Evolutionary conservation across 2,888 invertebrate genomes (phyloP).

Genomic region (Rugalucina vietnamica): DNA sequence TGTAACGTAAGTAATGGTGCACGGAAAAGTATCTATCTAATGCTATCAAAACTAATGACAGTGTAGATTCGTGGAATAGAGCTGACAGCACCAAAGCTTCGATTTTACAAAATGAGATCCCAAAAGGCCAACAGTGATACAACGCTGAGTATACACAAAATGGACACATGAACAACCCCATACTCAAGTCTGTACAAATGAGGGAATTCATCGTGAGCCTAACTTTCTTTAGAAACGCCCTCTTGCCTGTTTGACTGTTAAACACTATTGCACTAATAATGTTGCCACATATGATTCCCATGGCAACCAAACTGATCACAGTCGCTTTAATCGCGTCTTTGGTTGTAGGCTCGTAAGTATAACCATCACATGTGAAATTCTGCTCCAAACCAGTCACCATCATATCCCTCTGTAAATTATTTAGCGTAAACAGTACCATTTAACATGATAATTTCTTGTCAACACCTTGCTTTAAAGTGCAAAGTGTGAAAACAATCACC

Average conservation of each 20-base stretch:
- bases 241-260: constrained; percentile 47
- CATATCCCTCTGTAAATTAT: background rate
- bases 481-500: too few relatives aligned
- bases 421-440: too few relatives aligned
- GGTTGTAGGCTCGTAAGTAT: constrained; percentile 33
- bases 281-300: constrained; percentile 56
- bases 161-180: constrained; percentile 60
- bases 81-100: constrained; percentile 62
- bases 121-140: constrained; percentile 64
- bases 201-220: constrained; percentile 64
- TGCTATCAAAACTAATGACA: constrained; percentile 60
- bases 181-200: constrained; percentile 61
- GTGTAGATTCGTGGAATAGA: constrained; percentile 66
- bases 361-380: constrained; percentile 47
- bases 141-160: constrained; percentile 62
- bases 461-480: too few relatives aligned
- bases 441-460: too few relatives aligned
- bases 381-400: constrained; percentile 35
- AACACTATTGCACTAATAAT: constrained; percentile 57
- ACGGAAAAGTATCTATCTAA: constrained; percentile 63
- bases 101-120: constrained; percentile 56
- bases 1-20: constrained; percentile 56
- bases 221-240: constrained; percentile 55
- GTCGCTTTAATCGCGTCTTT: constrained; percentile 53
- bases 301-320: constrained; percentile 47